Conservation (phyloP, 2,113 vertebrate genomes). For the Callipepla californica region DNA sequence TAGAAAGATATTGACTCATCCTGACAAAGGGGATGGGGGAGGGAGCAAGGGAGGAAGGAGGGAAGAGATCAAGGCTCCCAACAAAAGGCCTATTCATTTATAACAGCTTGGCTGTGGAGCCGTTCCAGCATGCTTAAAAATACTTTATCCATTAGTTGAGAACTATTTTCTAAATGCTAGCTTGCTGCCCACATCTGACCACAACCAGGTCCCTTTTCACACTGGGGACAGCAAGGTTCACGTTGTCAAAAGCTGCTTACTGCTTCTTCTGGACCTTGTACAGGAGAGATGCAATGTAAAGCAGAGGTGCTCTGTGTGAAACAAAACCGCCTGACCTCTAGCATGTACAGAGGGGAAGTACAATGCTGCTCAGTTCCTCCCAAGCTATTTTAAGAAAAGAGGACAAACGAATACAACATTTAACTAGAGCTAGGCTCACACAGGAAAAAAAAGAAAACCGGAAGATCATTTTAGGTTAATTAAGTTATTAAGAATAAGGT, state of each 20-base stretch:
- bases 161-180: constrained; percentile 44
- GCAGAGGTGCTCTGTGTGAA: neutral
- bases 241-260: constrained; percentile 20
- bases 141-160: constrained; percentile 41
- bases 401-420: neutral
- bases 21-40: neutral
- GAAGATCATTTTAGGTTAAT: neutral
- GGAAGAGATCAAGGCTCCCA: constrained; percentile 63
- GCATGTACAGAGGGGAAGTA: neutral
- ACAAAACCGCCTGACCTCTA: constrained; percentile 42
- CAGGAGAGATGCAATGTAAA: neutral
- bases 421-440: neutral
- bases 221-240: neutral
- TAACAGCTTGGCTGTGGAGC: constrained; percentile 66
- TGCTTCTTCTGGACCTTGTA: neutral
- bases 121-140: constrained; percentile 62
- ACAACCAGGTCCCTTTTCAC: constrained; percentile 50
- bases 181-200: constrained; percentile 20
- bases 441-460: neutral
- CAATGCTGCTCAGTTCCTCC: constrained; percentile 26
- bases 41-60: constrained; percentile 60
- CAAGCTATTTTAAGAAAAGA: constrained; percentile 51
- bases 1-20: constrained; percentile 62
- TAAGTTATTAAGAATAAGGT: constrained; percentile 41
- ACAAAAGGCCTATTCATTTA: constrained; percentile 69